A percentile compares a stretch with the other conserved stretches of the same genome.
phyloP scores from a whole-genome alignment of 2,797 vertebrate genomes.

The Phoebastria nigripes region DNA sequence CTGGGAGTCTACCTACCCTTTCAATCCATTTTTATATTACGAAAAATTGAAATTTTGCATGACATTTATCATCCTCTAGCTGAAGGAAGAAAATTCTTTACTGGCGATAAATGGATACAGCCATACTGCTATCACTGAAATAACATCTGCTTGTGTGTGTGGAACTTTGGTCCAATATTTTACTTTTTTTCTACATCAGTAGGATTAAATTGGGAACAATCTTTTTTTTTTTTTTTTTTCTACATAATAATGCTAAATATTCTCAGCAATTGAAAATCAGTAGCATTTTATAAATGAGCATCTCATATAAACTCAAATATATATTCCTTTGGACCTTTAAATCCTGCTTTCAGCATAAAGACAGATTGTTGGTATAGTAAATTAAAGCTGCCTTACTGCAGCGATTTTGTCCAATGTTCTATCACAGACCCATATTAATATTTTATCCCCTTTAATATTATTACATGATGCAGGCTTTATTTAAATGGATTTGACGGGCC shows the following conservation, averaged over 20 bases:
- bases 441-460: slow-evolving; percentile 79
- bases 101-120: not conserved
- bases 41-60: slow-evolving; percentile 2
- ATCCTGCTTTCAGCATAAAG: slow-evolving; percentile 61
- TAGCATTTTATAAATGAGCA: slow-evolving; percentile 36
- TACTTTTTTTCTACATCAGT: not conserved
- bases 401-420: slow-evolving; percentile 70
- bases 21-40: not conserved
- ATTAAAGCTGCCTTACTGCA: slow-evolving; percentile 66
- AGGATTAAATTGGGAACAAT: not conserved
- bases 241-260: not conserved
- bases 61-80: not conserved
- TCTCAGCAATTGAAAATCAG: not conserved
- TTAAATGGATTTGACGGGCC: slow-evolving; percentile 78
- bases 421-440: slow-evolving; percentile 70
- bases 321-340: slow-evolving; percentile 51
- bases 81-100: not conserved
- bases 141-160: not conserved
- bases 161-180: not conserved
- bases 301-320: slow-evolving; percentile 2
- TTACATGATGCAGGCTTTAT: slow-evolving; percentile 78
- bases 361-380: slow-evolving; percentile 67
- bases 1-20: not conserved
- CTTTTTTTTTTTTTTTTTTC: not conserved
- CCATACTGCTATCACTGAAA: not conserved